Percentiles rank a stretch among this genome's conserved stretches.
Evolutionary conservation across 2,113 vertebrate genomes (phyloP).

Genomic region (Uria lomvia): DNA sequence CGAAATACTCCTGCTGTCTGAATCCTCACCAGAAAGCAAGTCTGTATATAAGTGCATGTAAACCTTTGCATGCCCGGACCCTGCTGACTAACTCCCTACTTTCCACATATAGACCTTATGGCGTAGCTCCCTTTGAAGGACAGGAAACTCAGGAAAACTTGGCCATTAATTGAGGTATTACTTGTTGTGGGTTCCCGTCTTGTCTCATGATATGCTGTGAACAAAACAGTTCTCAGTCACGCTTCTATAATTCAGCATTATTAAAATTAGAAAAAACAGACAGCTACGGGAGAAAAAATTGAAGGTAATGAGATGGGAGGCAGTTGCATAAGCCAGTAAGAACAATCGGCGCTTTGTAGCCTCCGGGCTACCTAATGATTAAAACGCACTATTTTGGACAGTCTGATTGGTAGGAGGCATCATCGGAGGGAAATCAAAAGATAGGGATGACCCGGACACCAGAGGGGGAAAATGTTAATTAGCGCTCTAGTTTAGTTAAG

Average conservation of each 20-base stretch:
- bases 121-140: neutral
- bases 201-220: neutral
- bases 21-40: neutral
- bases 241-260: slow-evolving; percentile 50
- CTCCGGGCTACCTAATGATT: slow-evolving; percentile 42
- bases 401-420: slow-evolving; percentile 20
- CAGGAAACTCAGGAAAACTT: slow-evolving; percentile 1
- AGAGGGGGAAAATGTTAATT: slow-evolving; percentile 1
- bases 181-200: slow-evolving; percentile 19
- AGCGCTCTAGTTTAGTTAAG: neutral
- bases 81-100: neutral
- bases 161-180: slow-evolving; percentile 35
- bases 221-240: neutral
- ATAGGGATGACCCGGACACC: neutral
- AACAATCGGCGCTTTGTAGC: slow-evolving; percentile 55
- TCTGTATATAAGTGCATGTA: neutral
- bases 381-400: slow-evolving; percentile 34
- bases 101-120: neutral
- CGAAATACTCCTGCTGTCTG: neutral
- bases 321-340: slow-evolving; percentile 33
- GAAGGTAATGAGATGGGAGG: slow-evolving; percentile 59
- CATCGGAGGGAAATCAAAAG: neutral
- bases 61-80: neutral
- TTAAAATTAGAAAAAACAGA: slow-evolving; percentile 44
- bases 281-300: slow-evolving; percentile 23